These are phyloP conservation scores for Patella ulyssiponensis DNA, from an alignment of 2,888 invertebrate genomes.

Conservation along the genomic window DNA sequence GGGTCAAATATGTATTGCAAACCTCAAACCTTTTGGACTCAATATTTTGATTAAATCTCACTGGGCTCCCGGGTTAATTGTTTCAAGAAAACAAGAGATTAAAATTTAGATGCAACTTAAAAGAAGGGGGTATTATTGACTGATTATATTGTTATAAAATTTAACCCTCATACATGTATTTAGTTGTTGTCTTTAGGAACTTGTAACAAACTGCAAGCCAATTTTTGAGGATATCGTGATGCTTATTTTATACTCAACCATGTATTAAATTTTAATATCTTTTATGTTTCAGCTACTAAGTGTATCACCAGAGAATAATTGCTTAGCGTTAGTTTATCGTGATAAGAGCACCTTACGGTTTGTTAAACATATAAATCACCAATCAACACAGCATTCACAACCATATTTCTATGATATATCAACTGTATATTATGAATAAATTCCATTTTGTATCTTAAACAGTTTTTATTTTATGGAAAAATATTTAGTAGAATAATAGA, in stretches of 20 bases:
- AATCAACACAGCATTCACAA: constrained; percentile 45
- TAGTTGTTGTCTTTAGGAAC: neutral
- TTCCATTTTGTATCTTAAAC: neutral
- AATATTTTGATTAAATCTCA: no score
- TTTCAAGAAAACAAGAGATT: no score
- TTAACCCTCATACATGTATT: neutral
- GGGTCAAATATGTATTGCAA: no score
- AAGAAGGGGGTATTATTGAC: neutral
- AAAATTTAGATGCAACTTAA: neutral
- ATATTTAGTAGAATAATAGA: no score
- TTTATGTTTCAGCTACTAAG: constrained; percentile 72
- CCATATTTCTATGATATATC: constrained; percentile 65
- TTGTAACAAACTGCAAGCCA: neutral
- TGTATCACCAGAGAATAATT: constrained; percentile 73
- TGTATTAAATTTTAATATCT: neutral
- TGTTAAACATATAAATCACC: constrained; percentile 74
- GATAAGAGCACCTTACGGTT: constrained; percentile 73
- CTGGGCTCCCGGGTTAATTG: no score
- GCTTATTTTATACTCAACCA: neutral
- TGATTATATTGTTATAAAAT: neutral
- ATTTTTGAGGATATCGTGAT: neutral
- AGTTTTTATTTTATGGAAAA: no score
- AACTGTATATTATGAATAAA: constrained; percentile 66
- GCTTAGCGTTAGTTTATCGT: constrained; percentile 73
- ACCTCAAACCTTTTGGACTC: no score